These are phyloP conservation scores for Psophia crepitans DNA, from an alignment of 2,113 vertebrate genomes.

Conservation along the genomic window DNA sequence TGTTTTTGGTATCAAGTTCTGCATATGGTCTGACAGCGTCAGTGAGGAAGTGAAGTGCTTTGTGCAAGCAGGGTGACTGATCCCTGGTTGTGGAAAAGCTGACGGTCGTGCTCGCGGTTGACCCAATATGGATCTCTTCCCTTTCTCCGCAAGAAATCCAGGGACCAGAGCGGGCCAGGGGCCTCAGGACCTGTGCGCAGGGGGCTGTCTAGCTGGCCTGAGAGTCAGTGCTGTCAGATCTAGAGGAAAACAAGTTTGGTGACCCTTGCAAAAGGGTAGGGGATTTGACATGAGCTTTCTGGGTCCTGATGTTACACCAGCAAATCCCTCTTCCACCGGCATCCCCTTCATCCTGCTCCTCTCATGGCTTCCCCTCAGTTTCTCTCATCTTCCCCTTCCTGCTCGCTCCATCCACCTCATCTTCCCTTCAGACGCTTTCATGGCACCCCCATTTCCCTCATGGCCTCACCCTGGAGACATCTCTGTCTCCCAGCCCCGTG, in stretches of 20 bases:
- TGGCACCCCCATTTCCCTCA: background rate
- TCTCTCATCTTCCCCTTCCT: background rate
- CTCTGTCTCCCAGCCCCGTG: no score
- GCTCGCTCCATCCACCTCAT: background rate
- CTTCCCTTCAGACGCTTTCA: no score
- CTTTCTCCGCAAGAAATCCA: no score
- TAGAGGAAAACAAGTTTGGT: background rate
- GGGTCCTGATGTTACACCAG: no score
- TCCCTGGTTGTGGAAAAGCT: background rate
- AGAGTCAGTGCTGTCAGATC: accelerated
- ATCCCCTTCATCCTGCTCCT: background rate
- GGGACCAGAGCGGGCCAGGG: no score
- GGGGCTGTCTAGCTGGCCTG: background rate
- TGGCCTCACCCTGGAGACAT: background rate
- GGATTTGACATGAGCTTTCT: background rate
- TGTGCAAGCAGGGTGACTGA: background rate
- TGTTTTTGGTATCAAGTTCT: background rate
- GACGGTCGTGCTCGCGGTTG: background rate
- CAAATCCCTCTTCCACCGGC: background rate
- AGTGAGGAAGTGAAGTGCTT: background rate
- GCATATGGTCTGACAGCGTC: background rate
- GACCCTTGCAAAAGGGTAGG: background rate
- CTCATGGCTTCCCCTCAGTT: background rate
- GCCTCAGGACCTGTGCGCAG: accelerated
- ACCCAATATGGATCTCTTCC: background rate